Percentiles rank a stretch among this genome's conserved stretches.
Evolutionary conservation across 2,113 vertebrate genomes (phyloP).

Genomic region (Planiliza haematocheilus): DNA sequence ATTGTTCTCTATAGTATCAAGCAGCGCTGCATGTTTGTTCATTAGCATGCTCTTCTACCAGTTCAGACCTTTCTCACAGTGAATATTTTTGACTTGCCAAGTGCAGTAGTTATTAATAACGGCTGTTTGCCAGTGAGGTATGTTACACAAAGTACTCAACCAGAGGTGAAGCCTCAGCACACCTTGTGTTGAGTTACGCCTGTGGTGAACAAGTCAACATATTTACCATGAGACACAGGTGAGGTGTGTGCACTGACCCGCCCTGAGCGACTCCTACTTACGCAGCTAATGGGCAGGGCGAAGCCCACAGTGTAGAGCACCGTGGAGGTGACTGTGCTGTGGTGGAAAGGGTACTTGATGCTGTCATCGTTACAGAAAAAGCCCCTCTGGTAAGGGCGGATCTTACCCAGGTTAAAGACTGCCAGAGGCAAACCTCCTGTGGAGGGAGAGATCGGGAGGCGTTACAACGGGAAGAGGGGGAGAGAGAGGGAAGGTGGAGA

Average conservation of each 20-base stretch:
- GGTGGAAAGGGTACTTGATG: conserved; percentile 97
- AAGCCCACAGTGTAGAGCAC: conserved; percentile 95
- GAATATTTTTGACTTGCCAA: conserved; percentile 30
- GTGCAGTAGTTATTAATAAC: background rate
- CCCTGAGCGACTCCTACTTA: conserved; percentile 87
- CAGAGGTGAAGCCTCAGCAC: background rate
- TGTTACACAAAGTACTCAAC: background rate
- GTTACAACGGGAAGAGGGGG: conserved; percentile 74
- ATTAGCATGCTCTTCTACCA: background rate
- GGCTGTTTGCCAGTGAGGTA: conserved; percentile 6
- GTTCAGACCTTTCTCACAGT: background rate
- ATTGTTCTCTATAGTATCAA: too few relatives aligned
- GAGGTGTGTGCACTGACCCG: background rate
- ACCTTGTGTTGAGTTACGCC: background rate
- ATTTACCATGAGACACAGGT: background rate
- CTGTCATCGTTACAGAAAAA: conserved; percentile 99
- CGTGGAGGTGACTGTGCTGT: conserved; percentile 91
- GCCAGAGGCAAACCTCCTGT: conserved; percentile 96
- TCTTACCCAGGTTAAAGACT: conserved; percentile 97
- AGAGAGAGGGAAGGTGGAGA: conserved; percentile 15
- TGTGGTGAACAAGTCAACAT: conserved; percentile 3
- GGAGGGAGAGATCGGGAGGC: conserved; percentile 84
- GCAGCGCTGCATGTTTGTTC: background rate
- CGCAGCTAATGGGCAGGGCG: conserved; percentile 93
- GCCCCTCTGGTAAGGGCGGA: conserved; percentile 96